phyloP scores from a whole-genome alignment of 2,113 vertebrate species.

The Laterallus jamaicensis region DNA sequence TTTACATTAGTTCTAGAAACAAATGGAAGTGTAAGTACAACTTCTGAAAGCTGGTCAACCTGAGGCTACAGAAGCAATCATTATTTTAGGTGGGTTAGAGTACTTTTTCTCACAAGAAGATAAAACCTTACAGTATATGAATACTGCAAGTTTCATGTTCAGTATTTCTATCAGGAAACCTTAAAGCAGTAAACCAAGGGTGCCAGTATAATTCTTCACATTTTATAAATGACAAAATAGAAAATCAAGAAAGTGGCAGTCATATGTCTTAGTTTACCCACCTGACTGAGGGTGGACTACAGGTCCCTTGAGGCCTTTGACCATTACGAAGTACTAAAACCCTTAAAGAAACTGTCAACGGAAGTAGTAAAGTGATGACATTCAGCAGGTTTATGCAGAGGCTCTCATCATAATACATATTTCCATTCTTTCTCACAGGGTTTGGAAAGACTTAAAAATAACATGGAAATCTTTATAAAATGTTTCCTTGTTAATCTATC shows the following conservation, averaged over 20 bases:
- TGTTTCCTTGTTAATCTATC: neutral
- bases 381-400: neutral
- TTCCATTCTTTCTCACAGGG: neutral
- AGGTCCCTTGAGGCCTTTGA: no score
- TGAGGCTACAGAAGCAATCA: neutral
- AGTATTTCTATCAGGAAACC: neutral
- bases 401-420: neutral
- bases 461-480: neutral
- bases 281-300: fast-evolving
- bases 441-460: constrained; percentile 1
- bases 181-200: neutral
- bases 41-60: neutral
- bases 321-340: neutral
- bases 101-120: neutral
- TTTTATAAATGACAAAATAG: neutral
- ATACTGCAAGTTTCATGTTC: neutral
- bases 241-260: neutral
- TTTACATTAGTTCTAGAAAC: neutral
- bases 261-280: neutral
- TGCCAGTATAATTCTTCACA: neutral
- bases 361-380: neutral
- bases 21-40: neutral
- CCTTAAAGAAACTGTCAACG: neutral
- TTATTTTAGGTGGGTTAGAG: neutral
- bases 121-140: neutral